Conservation (phyloP, 1,140 invertebrate species). For the Drosophila rhopaloa region DNA sequence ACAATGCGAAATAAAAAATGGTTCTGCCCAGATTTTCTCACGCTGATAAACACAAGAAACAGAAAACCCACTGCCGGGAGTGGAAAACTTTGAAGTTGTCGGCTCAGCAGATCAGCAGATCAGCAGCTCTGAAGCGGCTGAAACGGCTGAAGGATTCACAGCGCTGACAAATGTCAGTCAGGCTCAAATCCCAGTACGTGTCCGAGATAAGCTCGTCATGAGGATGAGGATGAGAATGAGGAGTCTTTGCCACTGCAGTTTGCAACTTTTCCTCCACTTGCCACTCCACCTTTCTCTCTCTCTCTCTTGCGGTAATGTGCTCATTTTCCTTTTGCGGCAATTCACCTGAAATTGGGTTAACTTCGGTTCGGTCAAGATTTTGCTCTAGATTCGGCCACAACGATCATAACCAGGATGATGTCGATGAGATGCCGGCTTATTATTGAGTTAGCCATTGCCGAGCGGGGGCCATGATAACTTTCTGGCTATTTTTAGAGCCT, state of each 20-base stretch:
- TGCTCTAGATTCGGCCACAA: slow-evolving; percentile 60
- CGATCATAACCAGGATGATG: slow-evolving; percentile 45
- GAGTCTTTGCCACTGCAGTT: slow-evolving; percentile 38
- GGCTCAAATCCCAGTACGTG: slow-evolving; percentile 73
- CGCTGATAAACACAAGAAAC: slow-evolving; percentile 63
- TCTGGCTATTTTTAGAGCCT: slow-evolving; percentile 66
- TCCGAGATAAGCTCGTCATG: slow-evolving; percentile 65
- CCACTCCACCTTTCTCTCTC: slow-evolving; percentile 16
- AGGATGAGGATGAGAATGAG: slow-evolving; percentile 29
- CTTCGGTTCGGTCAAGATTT: slow-evolving; percentile 64
- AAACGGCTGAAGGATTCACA: slow-evolving; percentile 63
- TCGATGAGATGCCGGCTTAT: slow-evolving; percentile 37
- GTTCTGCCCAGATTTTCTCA: slow-evolving; percentile 61
- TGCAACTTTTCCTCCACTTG: slow-evolving; percentile 38
- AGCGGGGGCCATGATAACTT: slow-evolving; percentile 11
- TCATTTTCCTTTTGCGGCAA: slow-evolving; percentile 77
- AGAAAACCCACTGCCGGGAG: slow-evolving; percentile 2
- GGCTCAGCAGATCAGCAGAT: slow-evolving; percentile 29
- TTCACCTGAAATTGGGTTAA: slow-evolving; percentile 70
- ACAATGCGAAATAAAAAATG: slow-evolving; percentile 29
- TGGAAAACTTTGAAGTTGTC: slow-evolving; percentile 52
- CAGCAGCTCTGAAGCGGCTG: slow-evolving; percentile 7
- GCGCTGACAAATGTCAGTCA: slow-evolving; percentile 75
- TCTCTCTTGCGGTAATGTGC: slow-evolving; percentile 67
- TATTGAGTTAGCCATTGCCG: slow-evolving; percentile 46